Conservation (phyloP, 2,113 vertebrate genomes). For the Vulpes ferrilata region DNA sequence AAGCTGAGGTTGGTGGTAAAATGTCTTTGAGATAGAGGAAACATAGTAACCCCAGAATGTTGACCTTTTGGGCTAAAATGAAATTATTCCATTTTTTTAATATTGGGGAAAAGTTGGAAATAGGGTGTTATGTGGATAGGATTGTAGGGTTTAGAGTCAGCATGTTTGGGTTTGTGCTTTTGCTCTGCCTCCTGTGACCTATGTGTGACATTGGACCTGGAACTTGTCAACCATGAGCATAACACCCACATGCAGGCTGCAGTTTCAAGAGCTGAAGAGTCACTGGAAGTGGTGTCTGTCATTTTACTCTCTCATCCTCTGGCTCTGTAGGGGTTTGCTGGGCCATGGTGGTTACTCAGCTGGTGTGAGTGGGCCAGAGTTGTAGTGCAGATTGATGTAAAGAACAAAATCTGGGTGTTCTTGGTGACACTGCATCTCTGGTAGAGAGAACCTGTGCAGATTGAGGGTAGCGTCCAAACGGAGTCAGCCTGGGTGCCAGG, state of each 20-base stretch:
- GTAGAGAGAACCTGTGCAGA: background rate
- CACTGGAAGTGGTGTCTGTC: background rate
- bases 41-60: background rate
- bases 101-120: background rate
- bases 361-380: no score
- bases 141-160: background rate
- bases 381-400: background rate
- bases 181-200: background rate
- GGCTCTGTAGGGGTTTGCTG: background rate
- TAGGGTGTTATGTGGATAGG: background rate
- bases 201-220: no score
- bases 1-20: constrained; percentile 93
- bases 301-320: background rate
- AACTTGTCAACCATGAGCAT: background rate
- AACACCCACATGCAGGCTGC: background rate
- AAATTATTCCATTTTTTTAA: background rate
- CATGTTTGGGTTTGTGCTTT: background rate
- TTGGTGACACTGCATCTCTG: background rate
- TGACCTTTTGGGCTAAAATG: background rate
- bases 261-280: background rate
- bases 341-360: background rate
- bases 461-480: background rate
- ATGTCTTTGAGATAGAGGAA: background rate
- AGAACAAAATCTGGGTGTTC: background rate
- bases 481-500: background rate